Base-by-base conservation (phyloP, 2,888 invertebrate genomes). In the Drosophila neutralis region DNA sequence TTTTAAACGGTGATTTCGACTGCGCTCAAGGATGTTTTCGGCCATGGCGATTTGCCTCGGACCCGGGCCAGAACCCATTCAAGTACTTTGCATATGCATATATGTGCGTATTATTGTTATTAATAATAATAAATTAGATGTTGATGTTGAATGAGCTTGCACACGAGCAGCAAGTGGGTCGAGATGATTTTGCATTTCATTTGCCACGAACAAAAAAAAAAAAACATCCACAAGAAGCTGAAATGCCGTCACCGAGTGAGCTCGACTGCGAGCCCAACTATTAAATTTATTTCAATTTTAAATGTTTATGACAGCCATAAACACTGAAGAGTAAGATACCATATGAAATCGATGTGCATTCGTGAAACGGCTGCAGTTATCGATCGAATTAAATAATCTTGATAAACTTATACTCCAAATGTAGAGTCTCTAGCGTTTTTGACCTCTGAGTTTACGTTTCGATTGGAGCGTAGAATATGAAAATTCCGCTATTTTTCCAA, bases 1-100 rank as follows among this genome's bases (percentile, higher is more conserved):
- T 88, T 88, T 86, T 76, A 83, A 86, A 86, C 82, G 89, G 83
- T 83, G 85, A 85, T 80, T 88, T 85, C 74, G 63, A 78, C 78
- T 79, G 70, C 80, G 69, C 62, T 61, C 58, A 61, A 76, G 78
- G 73, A 76, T 63, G 56, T 67, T 51, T 66, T 45, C 18, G 52
- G 62, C 57, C 54, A 21, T 51, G 42, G 63, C 73, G 45, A 63
- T 71, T 63, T 38, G 27, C 27, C n/a, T 56, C 18, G 15, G 58
- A 70, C 27, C 42, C 51, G 27, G 57, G 52, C 56, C 15, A 42
- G 24, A 18, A 21, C 45, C 54, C 52, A 57, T 59, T 80, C 57
- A 68, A 86, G 78, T 65, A 68, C 69, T 87, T 80, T 85, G 66
- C 86, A 88, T 86, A 82, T 82, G 76, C 73, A 76, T 84, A 85